Percentiles rank a stretch among this genome's conserved stretches.
These are phyloP conservation scores for Pomatorhinus ruficollis DNA, from an alignment of 2,113 vertebrate genomes.

Conservation along the genomic window DNA sequence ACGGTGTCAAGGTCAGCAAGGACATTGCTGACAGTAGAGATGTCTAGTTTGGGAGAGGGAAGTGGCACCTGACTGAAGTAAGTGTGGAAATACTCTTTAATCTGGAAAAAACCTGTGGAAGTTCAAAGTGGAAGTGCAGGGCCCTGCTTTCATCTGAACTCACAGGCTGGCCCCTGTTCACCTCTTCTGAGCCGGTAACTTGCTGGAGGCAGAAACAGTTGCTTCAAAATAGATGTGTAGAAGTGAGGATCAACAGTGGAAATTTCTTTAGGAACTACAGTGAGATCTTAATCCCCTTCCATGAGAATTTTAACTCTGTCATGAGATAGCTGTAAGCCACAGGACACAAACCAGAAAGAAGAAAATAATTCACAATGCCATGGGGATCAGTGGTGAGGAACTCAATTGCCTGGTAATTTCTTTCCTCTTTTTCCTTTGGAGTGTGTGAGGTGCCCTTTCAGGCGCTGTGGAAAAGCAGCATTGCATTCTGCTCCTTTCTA, in stretches of 20 bases:
- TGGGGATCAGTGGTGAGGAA: not conserved
- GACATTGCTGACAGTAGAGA: not conserved
- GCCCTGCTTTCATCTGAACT: not conserved
- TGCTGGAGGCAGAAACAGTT: not conserved
- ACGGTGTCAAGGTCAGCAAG: fast-evolving
- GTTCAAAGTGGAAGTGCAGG: not conserved
- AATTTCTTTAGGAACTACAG: not conserved
- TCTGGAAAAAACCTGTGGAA: not conserved
- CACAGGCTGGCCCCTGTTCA: not conserved
- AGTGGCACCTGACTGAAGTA: not conserved
- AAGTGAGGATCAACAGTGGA: not conserved
- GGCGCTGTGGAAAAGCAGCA: not conserved
- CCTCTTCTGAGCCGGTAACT: not conserved
- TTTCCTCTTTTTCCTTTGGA: not conserved
- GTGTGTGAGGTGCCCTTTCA: not conserved
- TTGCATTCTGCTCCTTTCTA: not conserved
- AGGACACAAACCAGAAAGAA: not conserved
- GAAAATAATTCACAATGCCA: not conserved
- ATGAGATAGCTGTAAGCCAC: not conserved
- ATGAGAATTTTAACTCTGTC: not conserved
- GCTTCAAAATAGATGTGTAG: not conserved
- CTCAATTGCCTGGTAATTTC: not conserved
- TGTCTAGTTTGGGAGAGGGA: not conserved
- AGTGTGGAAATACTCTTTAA: not conserved
- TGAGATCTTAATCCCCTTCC: not conserved